phyloP scores from a whole-genome alignment of 2,113 vertebrate species.

The Dromas ardeola region DNA sequence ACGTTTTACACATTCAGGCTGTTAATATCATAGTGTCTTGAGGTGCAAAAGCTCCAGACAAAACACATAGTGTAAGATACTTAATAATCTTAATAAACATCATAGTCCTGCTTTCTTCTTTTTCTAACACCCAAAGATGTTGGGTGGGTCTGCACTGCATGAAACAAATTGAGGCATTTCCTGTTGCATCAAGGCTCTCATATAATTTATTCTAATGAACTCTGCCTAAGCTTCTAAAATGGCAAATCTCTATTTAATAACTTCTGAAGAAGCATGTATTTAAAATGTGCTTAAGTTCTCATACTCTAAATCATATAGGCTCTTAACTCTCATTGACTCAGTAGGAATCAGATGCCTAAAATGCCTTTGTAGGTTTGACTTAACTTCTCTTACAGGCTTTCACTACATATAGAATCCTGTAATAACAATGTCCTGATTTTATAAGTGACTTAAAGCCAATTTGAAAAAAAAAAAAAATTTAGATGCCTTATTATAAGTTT shows the following conservation, averaged over 20 bases:
- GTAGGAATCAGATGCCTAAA: background rate
- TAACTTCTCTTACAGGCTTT: constrained; percentile 29
- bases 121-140: background rate
- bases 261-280: constrained; percentile 1
- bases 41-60: background rate
- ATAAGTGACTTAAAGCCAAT: background rate
- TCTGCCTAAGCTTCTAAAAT: constrained; percentile 27
- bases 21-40: background rate
- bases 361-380: background rate
- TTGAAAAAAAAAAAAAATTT: background rate
- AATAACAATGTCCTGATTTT: background rate
- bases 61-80: background rate
- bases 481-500: background rate
- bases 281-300: background rate
- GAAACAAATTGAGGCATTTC: background rate
- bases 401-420: background rate
- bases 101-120: background rate
- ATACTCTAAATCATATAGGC: background rate
- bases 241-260: constrained; percentile 30
- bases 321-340: background rate
- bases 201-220: constrained; percentile 46
- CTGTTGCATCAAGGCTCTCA: background rate
- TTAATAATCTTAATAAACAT: background rate
- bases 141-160: background rate
- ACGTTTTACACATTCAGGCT: background rate